Evolutionary conservation across 2,797 vertebrate genomes (phyloP).

Genomic region (Rhabdophis nuchalis): DNA sequence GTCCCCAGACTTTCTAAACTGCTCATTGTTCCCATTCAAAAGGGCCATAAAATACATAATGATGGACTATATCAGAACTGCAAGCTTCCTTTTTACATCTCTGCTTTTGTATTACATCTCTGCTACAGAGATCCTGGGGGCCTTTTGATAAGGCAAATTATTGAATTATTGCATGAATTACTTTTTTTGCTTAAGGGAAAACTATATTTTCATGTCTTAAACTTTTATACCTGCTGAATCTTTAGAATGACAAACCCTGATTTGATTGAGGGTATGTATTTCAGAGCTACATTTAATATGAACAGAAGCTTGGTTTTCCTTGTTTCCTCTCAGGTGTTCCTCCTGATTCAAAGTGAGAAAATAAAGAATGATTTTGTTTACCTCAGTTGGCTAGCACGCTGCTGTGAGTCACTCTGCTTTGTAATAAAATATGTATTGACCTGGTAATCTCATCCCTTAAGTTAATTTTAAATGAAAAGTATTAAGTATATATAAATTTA

Average conservation of each 20-base stretch:
- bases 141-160: slow-evolving; percentile 3
- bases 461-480: slow-evolving; percentile 41
- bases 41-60: neutral
- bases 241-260: neutral
- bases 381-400: slow-evolving; percentile 94
- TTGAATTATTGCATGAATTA: slow-evolving; percentile 2
- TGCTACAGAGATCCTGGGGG: neutral
- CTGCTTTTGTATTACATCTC: neutral
- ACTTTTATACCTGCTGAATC: neutral
- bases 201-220: neutral
- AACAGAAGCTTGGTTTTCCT: slow-evolving; percentile 36
- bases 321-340: slow-evolving; percentile 79
- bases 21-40: neutral
- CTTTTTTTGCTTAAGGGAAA: neutral
- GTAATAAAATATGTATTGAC: slow-evolving; percentile 56
- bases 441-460: slow-evolving; percentile 50
- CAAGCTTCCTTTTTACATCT: neutral
- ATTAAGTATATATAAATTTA: slow-evolving; percentile 40
- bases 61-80: neutral
- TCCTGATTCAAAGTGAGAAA: slow-evolving; percentile 94
- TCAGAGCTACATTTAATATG: slow-evolving; percentile 18
- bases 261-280: slow-evolving; percentile 38
- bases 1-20: neutral
- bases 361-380: slow-evolving; percentile 94
- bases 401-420: slow-evolving; percentile 82